Conservation (phyloP, 2,888 invertebrate genomes). For the Ischnus inquisitorius region DNA sequence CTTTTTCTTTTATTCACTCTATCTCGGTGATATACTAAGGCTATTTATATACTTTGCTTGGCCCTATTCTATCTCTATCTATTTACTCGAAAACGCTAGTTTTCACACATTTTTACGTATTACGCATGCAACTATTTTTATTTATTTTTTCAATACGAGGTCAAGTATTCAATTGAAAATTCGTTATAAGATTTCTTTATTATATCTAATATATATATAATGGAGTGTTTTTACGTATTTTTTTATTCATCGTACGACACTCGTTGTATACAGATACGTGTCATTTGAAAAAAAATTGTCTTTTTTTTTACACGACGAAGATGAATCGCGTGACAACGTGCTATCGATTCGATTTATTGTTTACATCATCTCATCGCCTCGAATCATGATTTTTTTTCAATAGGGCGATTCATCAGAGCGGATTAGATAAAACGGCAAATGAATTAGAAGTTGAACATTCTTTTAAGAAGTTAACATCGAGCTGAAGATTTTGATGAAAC, state of each 20-base stretch:
- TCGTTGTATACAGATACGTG: slow-evolving; percentile 25
- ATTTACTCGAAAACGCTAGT: slow-evolving; percentile 51
- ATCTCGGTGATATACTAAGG: slow-evolving; percentile 7
- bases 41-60: slow-evolving; percentile 53
- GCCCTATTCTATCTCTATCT: slow-evolving; percentile 35
- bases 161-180: slow-evolving; percentile 42
- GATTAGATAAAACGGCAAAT: not conserved
- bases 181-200: slow-evolving; percentile 33
- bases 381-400: slow-evolving; percentile 8
- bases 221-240: slow-evolving; percentile 36
- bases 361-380: slow-evolving; percentile 25
- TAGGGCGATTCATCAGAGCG: not conserved
- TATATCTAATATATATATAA: slow-evolving; percentile 12
- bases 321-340: slow-evolving; percentile 7
- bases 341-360: slow-evolving; percentile 25
- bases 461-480: not conserved
- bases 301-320: slow-evolving; percentile 15
- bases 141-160: slow-evolving; percentile 35
- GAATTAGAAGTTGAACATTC: not conserved
- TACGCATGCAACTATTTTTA: slow-evolving; percentile 37
- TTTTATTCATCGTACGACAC: slow-evolving; percentile 39
- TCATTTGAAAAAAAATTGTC: slow-evolving; percentile 20
- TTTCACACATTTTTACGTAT: slow-evolving; percentile 37
- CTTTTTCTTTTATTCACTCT: not conserved
- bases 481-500: too few relatives aligned